Conservation (phyloP, 2,888 invertebrate species). For the Meghimatium bilineatum region DNA sequence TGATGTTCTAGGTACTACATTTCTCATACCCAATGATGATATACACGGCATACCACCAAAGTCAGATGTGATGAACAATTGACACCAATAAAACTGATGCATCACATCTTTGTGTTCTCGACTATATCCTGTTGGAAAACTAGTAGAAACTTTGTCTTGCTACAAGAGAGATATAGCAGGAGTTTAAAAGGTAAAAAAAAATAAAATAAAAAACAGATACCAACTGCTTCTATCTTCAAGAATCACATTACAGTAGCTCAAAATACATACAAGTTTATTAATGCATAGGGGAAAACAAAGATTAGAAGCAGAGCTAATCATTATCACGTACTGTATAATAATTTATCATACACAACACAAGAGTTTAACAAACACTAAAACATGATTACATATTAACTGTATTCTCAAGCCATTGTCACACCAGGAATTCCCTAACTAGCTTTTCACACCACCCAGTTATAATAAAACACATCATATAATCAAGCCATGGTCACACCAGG, state of each 20-base stretch:
- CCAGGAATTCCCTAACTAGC: background rate
- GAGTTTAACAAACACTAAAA: slow-evolving; percentile 11
- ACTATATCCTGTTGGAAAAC: too few relatives aligned
- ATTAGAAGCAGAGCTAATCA: slow-evolving; percentile 21
- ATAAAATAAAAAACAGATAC: too few relatives aligned
- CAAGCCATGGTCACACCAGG: too few relatives aligned
- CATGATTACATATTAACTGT: background rate
- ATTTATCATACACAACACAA: slow-evolving; percentile 35
- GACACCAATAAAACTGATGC: too few relatives aligned
- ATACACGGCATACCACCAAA: too few relatives aligned
- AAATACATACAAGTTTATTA: slow-evolving; percentile 39
- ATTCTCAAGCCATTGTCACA: slow-evolving; percentile 3
- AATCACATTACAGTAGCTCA: background rate
- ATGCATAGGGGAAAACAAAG: slow-evolving; percentile 36
- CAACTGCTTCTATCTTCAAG: background rate
- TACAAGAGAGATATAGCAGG: too few relatives aligned
- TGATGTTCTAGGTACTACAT: too few relatives aligned
- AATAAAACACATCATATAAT: background rate
- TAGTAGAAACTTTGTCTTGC: too few relatives aligned
- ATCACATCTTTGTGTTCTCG: too few relatives aligned
- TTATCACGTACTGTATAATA: slow-evolving; percentile 29
- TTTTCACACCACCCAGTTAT: background rate
- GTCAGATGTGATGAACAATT: too few relatives aligned
- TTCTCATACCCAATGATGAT: too few relatives aligned
- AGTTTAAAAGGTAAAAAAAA: too few relatives aligned